These are phyloP conservation scores for Solenopsis fugax DNA, from an alignment of 1,140 invertebrate genomes.

Conservation along the genomic window DNA sequence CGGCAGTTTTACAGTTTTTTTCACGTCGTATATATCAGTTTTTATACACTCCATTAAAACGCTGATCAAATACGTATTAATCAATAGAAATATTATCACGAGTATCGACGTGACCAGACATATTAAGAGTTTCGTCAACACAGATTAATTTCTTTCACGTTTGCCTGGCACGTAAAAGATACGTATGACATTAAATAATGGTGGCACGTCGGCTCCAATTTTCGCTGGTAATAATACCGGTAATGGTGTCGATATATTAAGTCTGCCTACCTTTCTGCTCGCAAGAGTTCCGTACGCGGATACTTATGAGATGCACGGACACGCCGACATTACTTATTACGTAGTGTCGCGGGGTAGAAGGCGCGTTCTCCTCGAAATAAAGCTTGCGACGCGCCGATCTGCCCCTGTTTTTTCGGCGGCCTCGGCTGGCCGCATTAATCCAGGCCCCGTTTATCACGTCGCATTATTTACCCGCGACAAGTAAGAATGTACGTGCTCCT, in stretches of 20 bases:
- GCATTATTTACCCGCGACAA: conserved; percentile 58
- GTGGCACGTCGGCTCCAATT: conserved; percentile 8
- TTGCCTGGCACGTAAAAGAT: background rate
- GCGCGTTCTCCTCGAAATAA: conserved; percentile 6
- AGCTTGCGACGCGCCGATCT: conserved; percentile 31
- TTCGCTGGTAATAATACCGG: conserved; percentile 66
- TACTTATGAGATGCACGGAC: conserved; percentile 67
- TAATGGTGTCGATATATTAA: conserved; percentile 74
- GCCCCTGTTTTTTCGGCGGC: conserved; percentile 32
- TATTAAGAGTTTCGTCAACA: background rate
- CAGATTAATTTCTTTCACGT: background rate
- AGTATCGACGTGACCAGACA: background rate
- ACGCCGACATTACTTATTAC: conserved; percentile 64
- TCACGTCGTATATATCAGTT: conserved; percentile 18
- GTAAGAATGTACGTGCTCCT: conserved; percentile 43
- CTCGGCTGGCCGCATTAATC: conserved; percentile 28
- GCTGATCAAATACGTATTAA: background rate
- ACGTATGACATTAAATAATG: background rate
- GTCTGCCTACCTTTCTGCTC: conserved; percentile 34
- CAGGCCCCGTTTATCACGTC: conserved; percentile 34
- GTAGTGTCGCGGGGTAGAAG: background rate
- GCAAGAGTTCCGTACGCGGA: conserved; percentile 34
- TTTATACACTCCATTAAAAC: background rate
- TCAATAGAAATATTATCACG: background rate
- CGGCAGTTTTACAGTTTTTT: conserved; percentile 20